phyloP scores from a whole-genome alignment of 2,888 invertebrate species.

The Hylaea fasciaria region DNA sequence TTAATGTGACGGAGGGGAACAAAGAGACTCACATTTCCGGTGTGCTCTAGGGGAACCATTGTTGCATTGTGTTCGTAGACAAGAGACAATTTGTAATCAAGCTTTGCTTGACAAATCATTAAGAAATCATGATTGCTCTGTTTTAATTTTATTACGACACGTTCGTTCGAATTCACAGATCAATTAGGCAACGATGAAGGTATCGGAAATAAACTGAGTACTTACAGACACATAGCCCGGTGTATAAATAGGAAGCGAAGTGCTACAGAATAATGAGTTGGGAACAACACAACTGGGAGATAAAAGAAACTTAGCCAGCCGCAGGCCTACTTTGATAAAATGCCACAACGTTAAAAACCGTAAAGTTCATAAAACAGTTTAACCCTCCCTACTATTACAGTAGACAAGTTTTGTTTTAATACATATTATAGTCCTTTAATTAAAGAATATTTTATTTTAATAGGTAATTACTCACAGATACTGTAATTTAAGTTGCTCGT shows the following conservation, averaged over 20 bases:
- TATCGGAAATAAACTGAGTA: slow-evolving; percentile 12
- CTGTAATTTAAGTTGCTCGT: too few relatives aligned
- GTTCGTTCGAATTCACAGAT: slow-evolving; percentile 23
- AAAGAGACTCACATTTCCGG: slow-evolving; percentile 58
- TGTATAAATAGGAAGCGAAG: slow-evolving; percentile 54
- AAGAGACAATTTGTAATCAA: slow-evolving; percentile 58
- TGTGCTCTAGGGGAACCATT: slow-evolving; percentile 56
- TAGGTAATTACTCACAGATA: too few relatives aligned
- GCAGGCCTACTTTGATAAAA: slow-evolving; percentile 22
- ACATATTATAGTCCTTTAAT: too few relatives aligned
- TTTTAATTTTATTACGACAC: slow-evolving; percentile 36
- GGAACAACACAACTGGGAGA: slow-evolving; percentile 54
- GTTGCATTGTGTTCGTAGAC: slow-evolving; percentile 57
- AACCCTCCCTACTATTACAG: too few relatives aligned
- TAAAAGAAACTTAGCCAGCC: slow-evolving; percentile 50
- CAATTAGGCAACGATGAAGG: slow-evolving; percentile 23
- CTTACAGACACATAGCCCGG: slow-evolving; percentile 19
- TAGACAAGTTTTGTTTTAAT: too few relatives aligned
- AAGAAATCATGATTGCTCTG: slow-evolving; percentile 47
- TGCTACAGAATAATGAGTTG: slow-evolving; percentile 58
- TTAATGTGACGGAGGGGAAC: slow-evolving; percentile 53
- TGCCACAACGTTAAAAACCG: neutral
- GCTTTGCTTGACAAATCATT: slow-evolving; percentile 60
- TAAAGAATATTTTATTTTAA: too few relatives aligned
- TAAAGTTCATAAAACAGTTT: neutral